phyloP scores from a whole-genome alignment of 2,888 invertebrate species.

The Apodemia duryi region DNA sequence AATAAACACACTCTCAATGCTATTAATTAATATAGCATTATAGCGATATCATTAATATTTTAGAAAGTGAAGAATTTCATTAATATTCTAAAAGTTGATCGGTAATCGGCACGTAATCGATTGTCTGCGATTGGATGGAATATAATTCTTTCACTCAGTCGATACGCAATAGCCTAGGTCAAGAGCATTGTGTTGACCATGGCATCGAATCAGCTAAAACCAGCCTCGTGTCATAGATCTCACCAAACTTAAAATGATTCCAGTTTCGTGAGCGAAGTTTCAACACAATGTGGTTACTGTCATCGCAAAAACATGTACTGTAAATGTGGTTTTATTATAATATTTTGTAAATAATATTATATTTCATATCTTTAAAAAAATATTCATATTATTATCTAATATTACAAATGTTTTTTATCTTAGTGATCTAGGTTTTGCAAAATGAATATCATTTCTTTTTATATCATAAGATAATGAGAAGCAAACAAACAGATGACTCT shows the following conservation, averaged over 20 bases:
- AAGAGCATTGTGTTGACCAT: slow-evolving; percentile 52
- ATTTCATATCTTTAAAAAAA: too few relatives aligned
- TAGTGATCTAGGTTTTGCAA: too few relatives aligned
- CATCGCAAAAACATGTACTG: too few relatives aligned
- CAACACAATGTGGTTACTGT: too few relatives aligned
- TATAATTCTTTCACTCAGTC: slow-evolving; percentile 33
- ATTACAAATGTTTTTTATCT: too few relatives aligned
- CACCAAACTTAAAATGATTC: background rate
- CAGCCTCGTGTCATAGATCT: slow-evolving; percentile 27
- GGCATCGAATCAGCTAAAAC: slow-evolving; percentile 45
- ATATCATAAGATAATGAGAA: too few relatives aligned
- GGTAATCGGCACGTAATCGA: slow-evolving; percentile 33
- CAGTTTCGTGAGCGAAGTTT: background rate
- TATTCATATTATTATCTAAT: too few relatives aligned
- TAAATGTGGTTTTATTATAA: too few relatives aligned
- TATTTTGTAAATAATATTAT: too few relatives aligned
- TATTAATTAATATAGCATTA: background rate
- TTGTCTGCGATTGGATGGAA: slow-evolving; percentile 28
- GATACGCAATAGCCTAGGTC: slow-evolving; percentile 53
- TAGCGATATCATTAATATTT: background rate
- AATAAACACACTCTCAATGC: background rate
- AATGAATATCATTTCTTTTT: too few relatives aligned
- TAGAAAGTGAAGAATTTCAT: slow-evolving; percentile 23
- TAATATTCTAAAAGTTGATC: slow-evolving; percentile 8
- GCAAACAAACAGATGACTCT: too few relatives aligned